These are phyloP conservation scores for Aphelinus atriplicis DNA, from an alignment of 1,140 invertebrate genomes.

Conservation along the genomic window DNA sequence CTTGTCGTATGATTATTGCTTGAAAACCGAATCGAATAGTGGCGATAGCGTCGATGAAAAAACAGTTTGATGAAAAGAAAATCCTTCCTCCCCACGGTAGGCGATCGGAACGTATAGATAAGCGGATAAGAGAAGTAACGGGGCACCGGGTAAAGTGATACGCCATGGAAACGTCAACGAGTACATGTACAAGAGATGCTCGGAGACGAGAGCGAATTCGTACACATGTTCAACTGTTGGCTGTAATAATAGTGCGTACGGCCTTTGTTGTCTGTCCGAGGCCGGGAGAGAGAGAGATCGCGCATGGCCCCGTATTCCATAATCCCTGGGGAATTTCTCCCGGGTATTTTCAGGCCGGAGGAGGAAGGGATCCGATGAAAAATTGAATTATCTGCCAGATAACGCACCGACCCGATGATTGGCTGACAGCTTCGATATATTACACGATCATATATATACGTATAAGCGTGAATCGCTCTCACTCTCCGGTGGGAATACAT, in stretches of 20 bases:
- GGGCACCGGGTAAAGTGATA: no score
- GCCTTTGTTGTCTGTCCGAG: slow-evolving; percentile 14
- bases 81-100: no score
- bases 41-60: no score
- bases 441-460: slow-evolving; percentile 6
- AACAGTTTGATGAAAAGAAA: no score
- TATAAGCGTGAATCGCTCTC: slow-evolving; percentile 2
- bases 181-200: no score
- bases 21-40: no score
- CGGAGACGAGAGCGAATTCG: no score
- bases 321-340: slow-evolving; percentile 10
- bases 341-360: neutral
- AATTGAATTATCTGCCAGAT: slow-evolving; percentile 26
- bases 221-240: neutral
- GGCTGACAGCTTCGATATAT: slow-evolving; percentile 6
- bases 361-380: slow-evolving; percentile 14
- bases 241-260: neutral
- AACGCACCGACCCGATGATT: neutral
- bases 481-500: neutral
- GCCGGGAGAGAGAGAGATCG: no score
- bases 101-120: no score
- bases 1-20: no score
- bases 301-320: neutral
- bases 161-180: no score
- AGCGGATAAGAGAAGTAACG: no score